These are phyloP conservation scores for Zophobas atratus DNA, from an alignment of 1,140 invertebrate species.

Conservation along the genomic window DNA sequence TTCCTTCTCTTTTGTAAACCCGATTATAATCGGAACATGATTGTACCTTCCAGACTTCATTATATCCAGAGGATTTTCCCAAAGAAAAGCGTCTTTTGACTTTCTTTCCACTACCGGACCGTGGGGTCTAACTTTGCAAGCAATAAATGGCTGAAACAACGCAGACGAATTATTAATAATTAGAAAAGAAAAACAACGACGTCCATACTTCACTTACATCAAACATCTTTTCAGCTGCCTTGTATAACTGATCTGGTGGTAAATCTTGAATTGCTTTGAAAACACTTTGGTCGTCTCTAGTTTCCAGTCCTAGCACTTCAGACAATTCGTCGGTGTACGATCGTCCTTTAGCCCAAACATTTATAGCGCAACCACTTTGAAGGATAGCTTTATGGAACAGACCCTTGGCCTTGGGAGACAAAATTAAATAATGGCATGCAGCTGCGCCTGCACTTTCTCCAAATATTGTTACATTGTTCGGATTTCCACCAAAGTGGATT, in stretches of 20 bases:
- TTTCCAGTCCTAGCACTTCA: slow-evolving; percentile 26
- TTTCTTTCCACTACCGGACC: slow-evolving; percentile 69
- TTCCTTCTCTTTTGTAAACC: slow-evolving; percentile 67
- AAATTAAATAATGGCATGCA: slow-evolving; percentile 56
- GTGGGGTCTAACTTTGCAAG: slow-evolving; percentile 52
- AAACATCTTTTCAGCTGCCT: slow-evolving; percentile 63
- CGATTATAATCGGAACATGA: slow-evolving; percentile 68
- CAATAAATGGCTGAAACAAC: slow-evolving; percentile 10
- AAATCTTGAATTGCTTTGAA: slow-evolving; percentile 53
- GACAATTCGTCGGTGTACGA: background rate
- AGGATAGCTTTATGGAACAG: slow-evolving; percentile 74
- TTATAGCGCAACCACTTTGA: slow-evolving; percentile 74
- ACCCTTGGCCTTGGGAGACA: slow-evolving; percentile 57
- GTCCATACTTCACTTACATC: slow-evolving; percentile 59
- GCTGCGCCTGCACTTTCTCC: slow-evolving; percentile 70
- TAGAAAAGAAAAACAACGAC: background rate
- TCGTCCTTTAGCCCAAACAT: slow-evolving; percentile 68
- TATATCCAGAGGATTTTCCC: slow-evolving; percentile 65
- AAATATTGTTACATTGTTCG: slow-evolving; percentile 66
- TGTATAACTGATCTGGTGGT: slow-evolving; percentile 65
- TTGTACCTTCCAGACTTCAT: slow-evolving; percentile 67
- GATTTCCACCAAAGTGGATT: slow-evolving; percentile 69
- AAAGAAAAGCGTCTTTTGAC: slow-evolving; percentile 64
- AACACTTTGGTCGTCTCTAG: slow-evolving; percentile 52
- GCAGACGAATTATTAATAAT: background rate